Conservation (phyloP, 2,113 vertebrate species). For the Lagopus leucura region DNA sequence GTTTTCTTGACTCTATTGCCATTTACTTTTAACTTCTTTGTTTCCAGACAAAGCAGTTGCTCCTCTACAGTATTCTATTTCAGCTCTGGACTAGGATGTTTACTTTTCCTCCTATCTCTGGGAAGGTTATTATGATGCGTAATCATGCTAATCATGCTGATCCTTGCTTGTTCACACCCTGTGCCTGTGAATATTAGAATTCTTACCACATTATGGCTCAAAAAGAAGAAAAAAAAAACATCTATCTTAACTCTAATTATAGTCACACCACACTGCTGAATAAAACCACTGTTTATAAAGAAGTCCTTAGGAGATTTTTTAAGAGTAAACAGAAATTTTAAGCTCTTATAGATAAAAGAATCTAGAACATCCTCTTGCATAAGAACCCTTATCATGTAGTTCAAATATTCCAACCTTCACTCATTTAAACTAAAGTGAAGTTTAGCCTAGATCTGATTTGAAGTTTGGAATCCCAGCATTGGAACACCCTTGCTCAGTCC, state of each 20-base stretch:
- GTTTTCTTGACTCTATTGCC: neutral
- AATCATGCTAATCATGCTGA: neutral
- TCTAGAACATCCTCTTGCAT: neutral
- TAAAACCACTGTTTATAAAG: neutral
- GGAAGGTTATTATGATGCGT: neutral
- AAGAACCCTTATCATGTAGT: fast-evolving
- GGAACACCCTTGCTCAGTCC: neutral
- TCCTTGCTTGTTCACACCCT: neutral
- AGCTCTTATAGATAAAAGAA: neutral
- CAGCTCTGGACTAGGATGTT: neutral
- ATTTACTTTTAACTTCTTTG: neutral
- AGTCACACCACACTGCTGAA: neutral
- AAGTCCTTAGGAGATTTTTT: neutral
- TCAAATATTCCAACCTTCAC: neutral
- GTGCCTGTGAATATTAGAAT: neutral
- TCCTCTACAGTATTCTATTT: neutral
- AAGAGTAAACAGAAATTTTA: neutral
- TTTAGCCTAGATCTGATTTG: neutral
- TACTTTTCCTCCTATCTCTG: neutral
- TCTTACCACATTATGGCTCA: neutral
- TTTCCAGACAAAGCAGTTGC: neutral
- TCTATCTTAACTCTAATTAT: neutral
- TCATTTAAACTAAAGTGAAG: neutral
- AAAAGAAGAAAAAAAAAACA: neutral
- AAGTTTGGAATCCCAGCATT: neutral